phyloP scores from a whole-genome alignment of 2,113 vertebrate genomes.

The Pelecanus crispus region DNA sequence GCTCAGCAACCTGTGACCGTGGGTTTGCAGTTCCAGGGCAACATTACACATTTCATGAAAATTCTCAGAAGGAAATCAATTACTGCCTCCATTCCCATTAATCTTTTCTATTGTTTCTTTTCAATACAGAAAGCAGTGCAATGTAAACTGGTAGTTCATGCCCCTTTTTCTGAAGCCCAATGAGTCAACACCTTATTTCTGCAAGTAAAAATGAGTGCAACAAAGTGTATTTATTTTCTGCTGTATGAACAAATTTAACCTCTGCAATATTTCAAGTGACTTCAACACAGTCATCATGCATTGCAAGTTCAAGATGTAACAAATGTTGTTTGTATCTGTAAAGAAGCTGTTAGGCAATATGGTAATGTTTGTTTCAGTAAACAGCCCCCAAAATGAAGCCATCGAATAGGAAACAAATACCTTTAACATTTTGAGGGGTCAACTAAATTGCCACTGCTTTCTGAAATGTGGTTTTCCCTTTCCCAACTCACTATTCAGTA shows the following conservation, averaged over 20 bases:
- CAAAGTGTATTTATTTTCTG: not conserved
- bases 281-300: not conserved
- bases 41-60: not conserved
- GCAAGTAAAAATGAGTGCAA: not conserved
- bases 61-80: not conserved
- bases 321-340: not conserved
- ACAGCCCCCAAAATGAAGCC: not conserved
- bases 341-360: not conserved
- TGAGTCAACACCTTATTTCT: not conserved
- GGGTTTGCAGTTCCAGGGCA: not conserved
- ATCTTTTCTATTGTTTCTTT: not conserved
- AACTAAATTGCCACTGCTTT: not conserved
- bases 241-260: not conserved
- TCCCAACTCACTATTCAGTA: slow-evolving; percentile 8
- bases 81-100: not conserved
- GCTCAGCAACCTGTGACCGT: not conserved
- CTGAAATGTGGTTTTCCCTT: not conserved
- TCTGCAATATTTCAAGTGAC: not conserved
- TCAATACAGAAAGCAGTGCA: not conserved
- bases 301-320: not conserved
- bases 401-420: not conserved
- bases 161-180: not conserved
- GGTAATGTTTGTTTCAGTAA: not conserved
- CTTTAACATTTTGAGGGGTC: not conserved
- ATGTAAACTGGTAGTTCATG: not conserved